A percentile compares a stretch with the other conserved stretches of the same genome.
Evolutionary conservation across 1,140 invertebrate species (phyloP).

Genomic region (Branchinecta lynchi): DNA sequence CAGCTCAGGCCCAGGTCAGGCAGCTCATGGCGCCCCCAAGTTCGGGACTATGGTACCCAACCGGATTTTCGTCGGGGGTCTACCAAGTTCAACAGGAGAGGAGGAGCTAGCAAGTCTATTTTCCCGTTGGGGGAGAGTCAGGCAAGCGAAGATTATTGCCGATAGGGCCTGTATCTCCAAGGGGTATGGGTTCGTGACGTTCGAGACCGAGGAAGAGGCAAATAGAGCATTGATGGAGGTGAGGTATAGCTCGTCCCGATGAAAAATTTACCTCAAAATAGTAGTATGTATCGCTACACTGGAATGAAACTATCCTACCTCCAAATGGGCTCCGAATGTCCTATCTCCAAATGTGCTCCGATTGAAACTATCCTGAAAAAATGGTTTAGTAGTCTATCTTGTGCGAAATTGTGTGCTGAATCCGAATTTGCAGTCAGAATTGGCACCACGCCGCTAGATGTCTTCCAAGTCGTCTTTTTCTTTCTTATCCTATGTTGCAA

Average conservation of each 20-base stretch:
- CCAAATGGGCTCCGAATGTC: too few species aligned
- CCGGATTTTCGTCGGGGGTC: constrained; percentile 86
- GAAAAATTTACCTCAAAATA: too few species aligned
- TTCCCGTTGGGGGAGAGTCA: constrained; percentile 73
- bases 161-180: constrained; percentile 85
- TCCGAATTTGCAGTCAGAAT: too few species aligned
- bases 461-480: too few species aligned
- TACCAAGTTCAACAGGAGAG: constrained; percentile 68
- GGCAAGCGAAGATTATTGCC: constrained; percentile 82
- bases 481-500: too few species aligned
- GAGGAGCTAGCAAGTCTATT: constrained; percentile 64
- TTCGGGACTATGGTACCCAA: constrained; percentile 59
- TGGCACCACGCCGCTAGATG: too few species aligned
- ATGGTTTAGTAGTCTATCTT: too few species aligned
- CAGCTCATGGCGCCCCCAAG: constrained; percentile 29
- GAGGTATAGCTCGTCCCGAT: background rate
- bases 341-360: too few species aligned
- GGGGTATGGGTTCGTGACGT: constrained; percentile 90
- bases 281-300: too few species aligned
- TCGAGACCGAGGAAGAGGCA: constrained; percentile 78
- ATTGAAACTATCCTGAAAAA: too few species aligned
- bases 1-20: background rate
- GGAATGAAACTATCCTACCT: too few species aligned
- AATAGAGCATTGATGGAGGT: constrained; percentile 36
- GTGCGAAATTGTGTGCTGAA: too few species aligned